Evolutionary conservation across 2,113 vertebrate genomes (phyloP).

Genomic region (Camarhynchus parvulus): DNA sequence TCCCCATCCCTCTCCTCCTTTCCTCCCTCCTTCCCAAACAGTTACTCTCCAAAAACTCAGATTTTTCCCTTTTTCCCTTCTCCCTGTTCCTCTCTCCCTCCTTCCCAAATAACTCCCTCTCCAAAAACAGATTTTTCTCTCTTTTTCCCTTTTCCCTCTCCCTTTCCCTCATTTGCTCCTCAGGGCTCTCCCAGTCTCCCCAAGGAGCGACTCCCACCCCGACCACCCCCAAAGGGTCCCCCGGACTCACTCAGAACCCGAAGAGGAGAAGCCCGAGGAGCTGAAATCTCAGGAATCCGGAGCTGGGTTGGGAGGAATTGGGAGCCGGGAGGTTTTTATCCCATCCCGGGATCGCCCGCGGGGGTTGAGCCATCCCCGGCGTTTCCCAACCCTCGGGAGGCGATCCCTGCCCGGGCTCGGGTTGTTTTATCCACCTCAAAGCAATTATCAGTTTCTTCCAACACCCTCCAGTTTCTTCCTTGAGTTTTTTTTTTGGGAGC

Average conservation of each 20-base stretch:
- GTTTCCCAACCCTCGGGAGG: neutral
- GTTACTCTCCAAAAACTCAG: neutral
- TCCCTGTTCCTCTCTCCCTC: neutral
- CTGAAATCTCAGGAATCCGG: neutral
- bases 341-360: neutral
- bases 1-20: neutral
- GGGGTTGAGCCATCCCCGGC: neutral
- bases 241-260: neutral
- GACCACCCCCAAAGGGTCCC: neutral
- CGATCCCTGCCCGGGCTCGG: neutral
- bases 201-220: neutral
- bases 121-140: neutral
- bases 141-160: no score
- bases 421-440: neutral
- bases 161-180: neutral
- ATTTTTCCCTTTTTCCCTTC: neutral
- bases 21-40: neutral
- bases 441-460: neutral
- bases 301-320: neutral
- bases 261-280: neutral
- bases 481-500: neutral
- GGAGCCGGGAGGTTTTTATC: neutral
- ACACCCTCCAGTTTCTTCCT: constrained; percentile 16
- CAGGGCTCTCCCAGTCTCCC: neutral
- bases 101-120: neutral